Base-by-base conservation (phyloP, 2,113 vertebrate species). In the Catharus bicknelli region DNA sequence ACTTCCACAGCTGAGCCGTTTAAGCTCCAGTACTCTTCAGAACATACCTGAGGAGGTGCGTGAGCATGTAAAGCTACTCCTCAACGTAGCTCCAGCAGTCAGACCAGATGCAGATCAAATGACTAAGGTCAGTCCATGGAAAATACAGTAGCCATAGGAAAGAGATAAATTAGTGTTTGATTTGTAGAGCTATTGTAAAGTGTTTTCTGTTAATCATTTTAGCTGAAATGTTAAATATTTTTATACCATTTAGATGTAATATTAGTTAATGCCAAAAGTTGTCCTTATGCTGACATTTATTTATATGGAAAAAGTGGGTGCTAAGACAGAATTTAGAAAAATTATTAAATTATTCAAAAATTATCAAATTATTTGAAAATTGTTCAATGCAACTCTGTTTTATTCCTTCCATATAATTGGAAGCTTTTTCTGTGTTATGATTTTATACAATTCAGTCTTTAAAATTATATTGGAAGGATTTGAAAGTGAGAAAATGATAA, bases 51-150 rank as follows among this genome's bases (percentile, higher is more conserved):
- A 99, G 59, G 99, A 99, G 43, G 99, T 99, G 67, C 97, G 98
- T 66, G 99, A 99, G 38, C 99, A 99, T 3, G 98, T 99, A 40
- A 99, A 99, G 96, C 98, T 99, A 45, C 97, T 99, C 83, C 96
- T 99, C 69, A 99, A 99, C 29, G 98, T 99, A 69, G 98, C 99
- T 51, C 98, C 99, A 17, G 97, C 98, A 29, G 99, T 99, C 70
- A 98, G 99, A 76, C 99, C 99, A 32, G 99, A 99, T 3, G 99
- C 99, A 34, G 99, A 99, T 97, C 99, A 99, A 96, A 99, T 99
- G 97, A 99, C 99, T 80, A 99, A 99, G 98, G 99, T 99, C 90
- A 97, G 96, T 95, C 74, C 42, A 11, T 59, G 51, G 53, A 78
- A 76, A 77, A 61, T 78, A 53, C 21, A 48, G 48, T 43, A 80